phyloP scores from a whole-genome alignment of 2,113 vertebrate genomes.

The Erinaceus europaeus region DNA sequence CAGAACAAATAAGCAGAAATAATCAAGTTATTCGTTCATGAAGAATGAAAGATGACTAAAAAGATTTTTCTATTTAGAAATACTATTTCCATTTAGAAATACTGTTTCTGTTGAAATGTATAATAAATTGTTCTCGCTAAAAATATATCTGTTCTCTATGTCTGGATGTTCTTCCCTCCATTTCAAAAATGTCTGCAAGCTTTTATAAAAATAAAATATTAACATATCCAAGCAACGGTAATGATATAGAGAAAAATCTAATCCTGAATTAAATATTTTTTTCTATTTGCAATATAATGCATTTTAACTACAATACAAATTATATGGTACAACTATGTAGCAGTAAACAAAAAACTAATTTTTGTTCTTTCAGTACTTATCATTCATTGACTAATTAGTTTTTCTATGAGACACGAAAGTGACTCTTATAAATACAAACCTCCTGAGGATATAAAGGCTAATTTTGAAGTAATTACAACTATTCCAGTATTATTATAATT shows the following conservation, averaged over 20 bases:
- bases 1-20: no score
- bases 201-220: not conserved
- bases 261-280: conserved; percentile 80
- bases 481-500: conserved; percentile 81
- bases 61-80: no score
- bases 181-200: not conserved
- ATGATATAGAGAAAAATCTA: conserved; percentile 41
- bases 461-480: conserved; percentile 83
- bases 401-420: conserved; percentile 81
- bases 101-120: no score
- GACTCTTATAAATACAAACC: conserved; percentile 81
- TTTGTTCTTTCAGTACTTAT: conserved; percentile 84
- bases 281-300: conserved; percentile 77
- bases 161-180: not conserved
- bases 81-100: no score
- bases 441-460: conserved; percentile 85
- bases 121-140: not conserved
- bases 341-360: conserved; percentile 88
- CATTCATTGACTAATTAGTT: conserved; percentile 90
- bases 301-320: conserved; percentile 88
- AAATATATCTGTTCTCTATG: not conserved
- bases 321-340: conserved; percentile 81
- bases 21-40: no score
- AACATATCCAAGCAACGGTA: not conserved
- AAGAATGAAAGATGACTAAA: no score